Evolutionary conservation across 2,888 invertebrate genomes (phyloP), one percentile per base, ranked within the genome.

Genomic region (Holacanthella duospinosa): DNA sequence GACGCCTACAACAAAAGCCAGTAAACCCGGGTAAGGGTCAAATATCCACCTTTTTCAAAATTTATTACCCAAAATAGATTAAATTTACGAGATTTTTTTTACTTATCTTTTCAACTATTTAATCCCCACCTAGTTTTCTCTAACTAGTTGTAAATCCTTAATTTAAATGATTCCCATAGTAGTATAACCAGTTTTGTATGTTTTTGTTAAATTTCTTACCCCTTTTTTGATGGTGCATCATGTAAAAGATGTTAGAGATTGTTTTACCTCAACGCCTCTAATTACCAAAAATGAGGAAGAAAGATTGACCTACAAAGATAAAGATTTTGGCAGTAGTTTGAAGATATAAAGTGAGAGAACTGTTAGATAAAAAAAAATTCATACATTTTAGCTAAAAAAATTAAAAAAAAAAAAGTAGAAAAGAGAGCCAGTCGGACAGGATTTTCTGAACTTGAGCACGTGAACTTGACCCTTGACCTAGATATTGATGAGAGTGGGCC

Each of bases 381-480:
- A n/a, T n/a, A n/a, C n/a, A n/a, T n/a, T n/a, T n/a, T n/a, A n/a
- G n/a, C n/a, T n/a, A n/a, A n/a, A n/a, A n/a, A n/a, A n/a, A n/a
- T n/a, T n/a, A n/a, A n/a, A 68, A 69, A 66, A 68, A 64, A 68
- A 68, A 65, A 63, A 29, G 36, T 4, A 26, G 64, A 61, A 71
- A 71, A 69, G 68, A 71, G 70, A 72, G 62, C 69, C 66, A 66
- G 69, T 70, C 68, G 64, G 70, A 69, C 71, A 70, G 70, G 71
- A 70, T 72, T 68, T 71, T 64, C 64, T 67, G 69, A 72, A 36
- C 69, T 67, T 66, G 57, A 63, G 66, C 68, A 66, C 60, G 64
- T 65, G 66, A 69, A 72, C 69, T 71, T 72, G 70, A 72, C 72
- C 71, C 67, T 67, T 72, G 68, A 68, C 71, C 72, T 68, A 72